Percentiles rank a stretch among this genome's conserved stretches.
Conservation (phyloP, 2,888 invertebrate genomes). For the Epiblema foenella region DNA sequence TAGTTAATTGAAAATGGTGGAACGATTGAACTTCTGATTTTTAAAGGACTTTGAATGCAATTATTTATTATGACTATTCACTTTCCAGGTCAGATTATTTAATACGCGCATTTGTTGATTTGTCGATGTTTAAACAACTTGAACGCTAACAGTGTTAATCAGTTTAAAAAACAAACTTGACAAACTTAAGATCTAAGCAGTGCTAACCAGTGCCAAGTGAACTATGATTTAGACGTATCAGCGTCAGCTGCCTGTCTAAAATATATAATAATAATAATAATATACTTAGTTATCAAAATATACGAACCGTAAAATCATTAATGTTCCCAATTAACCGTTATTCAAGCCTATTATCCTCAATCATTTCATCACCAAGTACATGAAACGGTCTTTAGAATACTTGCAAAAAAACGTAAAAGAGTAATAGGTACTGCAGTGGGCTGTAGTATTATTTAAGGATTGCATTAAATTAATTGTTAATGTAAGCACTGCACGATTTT, state of each 20-base stretch:
- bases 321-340: conserved; percentile 19
- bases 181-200: no score
- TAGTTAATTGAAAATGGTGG: conserved; percentile 52
- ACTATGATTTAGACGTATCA: no score
- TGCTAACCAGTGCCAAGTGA: no score
- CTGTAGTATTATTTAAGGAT: conserved; percentile 24
- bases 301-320: conserved; percentile 3
- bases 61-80: background rate
- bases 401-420: conserved; percentile 25
- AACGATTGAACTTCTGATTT: conserved; percentile 11
- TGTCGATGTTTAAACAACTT: background rate
- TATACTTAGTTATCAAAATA: background rate
- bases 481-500: conserved; percentile 30
- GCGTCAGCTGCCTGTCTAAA: no score
- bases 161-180: no score
- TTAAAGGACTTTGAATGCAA: background rate
- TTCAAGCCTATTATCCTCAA: conserved; percentile 17
- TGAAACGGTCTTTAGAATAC: conserved; percentile 33
- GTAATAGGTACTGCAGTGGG: conserved; percentile 4
- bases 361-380: conserved; percentile 34
- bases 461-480: conserved; percentile 29
- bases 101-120: background rate
- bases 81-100: background rate
- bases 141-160: no score
- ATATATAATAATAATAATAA: no score